Evolutionary conservation across 2,888 invertebrate genomes (phyloP), one percentile per base, ranked within the genome.

Genomic region (Tryphoninae sp.): DNA sequence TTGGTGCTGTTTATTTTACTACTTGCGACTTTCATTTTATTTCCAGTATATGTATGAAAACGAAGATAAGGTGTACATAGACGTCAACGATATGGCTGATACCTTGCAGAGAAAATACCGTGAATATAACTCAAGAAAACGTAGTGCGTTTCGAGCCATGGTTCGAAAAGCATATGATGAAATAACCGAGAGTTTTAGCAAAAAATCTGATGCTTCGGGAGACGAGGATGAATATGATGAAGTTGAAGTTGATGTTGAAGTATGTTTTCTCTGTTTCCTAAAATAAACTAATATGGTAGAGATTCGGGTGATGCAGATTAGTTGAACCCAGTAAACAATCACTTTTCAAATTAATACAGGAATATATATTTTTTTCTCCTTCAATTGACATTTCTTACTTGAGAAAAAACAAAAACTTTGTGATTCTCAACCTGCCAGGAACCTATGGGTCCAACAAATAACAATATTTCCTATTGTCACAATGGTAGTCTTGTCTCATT

Each of bases 81-180:
- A 97, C 93, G 95, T 97, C 78, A 95, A 95, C 89, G 95, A 95
- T 89, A 97, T 97, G 96, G 96, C 97, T 86, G 96, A 96, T 90
- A 94, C 95, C 86, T 93, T 97, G 72, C 96, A 96, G 92, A 94
- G 94, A 87, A 94, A 94, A 86, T 95, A 95, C 89, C 93, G 95
- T 75, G 97, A 98, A 89, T 98, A 98, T 93, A 94, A 94, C 78
- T 95, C 95, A 88, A 95, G 96, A 88, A 97, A 97, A 92, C 94
- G 95, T 81, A 94, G 93, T 77, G 96, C 96, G n/a, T 97, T 98
- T 91, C 94, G 95, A 89, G 94, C 94, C 78, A 93, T 95, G 90
- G 97, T 97, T 0, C 89, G 91, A 9, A 85, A 86, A 92, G 96
- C 96, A 0, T 96, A 96, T 90, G 94, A 95, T 86, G 94, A 95